These are phyloP conservation scores for Henicopernis longicauda DNA, from an alignment of 2,113 vertebrate species.

Conservation along the genomic window DNA sequence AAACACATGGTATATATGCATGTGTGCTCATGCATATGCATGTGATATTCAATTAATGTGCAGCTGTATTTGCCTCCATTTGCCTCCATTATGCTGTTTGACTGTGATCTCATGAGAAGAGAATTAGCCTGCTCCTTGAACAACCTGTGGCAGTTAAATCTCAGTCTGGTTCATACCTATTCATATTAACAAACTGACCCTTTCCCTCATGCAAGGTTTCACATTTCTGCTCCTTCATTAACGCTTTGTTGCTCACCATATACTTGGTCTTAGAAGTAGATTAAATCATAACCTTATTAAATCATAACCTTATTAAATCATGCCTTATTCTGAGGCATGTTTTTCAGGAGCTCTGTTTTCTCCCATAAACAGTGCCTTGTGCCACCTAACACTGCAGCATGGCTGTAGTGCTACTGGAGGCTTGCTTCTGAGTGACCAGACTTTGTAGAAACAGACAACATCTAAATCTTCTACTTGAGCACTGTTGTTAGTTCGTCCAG, in stretches of 20 bases:
- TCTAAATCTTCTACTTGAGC: not conserved
- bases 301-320: no score
- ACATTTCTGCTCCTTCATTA: not conserved
- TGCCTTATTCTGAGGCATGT: not conserved
- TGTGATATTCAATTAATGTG: not conserved
- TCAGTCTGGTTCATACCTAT: not conserved
- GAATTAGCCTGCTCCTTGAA: not conserved
- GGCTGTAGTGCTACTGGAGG: not conserved
- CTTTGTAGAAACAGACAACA: not conserved
- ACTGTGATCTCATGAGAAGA: not conserved
- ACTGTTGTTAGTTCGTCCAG: not conserved
- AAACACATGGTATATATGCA: accelerated
- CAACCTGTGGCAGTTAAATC: not conserved
- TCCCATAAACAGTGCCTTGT: not conserved
- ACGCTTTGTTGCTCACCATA: not conserved
- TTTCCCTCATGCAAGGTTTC: not conserved
- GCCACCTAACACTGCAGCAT: not conserved
- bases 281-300: not conserved
- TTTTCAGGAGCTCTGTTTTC: not conserved
- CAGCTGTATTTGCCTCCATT: not conserved
- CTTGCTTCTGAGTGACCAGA: not conserved
- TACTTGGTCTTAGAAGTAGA: not conserved
- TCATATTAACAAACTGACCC: not conserved
- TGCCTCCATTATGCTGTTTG: not conserved
- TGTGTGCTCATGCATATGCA: not conserved